Conservation (phyloP, 2,888 invertebrate species). For the Brachypalpus laphriformis region DNA sequence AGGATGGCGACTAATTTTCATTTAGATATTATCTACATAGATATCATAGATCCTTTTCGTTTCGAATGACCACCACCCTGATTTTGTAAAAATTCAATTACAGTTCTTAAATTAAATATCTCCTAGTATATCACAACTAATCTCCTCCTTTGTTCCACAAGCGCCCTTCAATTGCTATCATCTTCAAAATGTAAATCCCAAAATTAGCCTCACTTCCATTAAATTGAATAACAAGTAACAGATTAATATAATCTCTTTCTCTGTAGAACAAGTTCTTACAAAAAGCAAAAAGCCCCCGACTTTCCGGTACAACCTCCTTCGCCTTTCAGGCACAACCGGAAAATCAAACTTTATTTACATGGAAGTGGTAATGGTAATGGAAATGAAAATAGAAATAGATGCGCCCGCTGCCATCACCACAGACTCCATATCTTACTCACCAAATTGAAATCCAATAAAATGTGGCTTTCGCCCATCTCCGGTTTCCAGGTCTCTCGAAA, state of each 20-base stretch:
- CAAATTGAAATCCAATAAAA: slow-evolving; percentile 50
- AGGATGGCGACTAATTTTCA: no score
- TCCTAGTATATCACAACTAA: background rate
- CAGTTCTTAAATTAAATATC: background rate
- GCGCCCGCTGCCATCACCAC: background rate
- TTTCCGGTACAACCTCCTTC: background rate
- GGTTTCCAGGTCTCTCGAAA: no score
- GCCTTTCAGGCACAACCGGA: background rate
- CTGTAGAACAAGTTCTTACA: background rate
- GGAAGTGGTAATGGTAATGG: slow-evolving; percentile 19
- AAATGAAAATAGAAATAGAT: slow-evolving; percentile 36
- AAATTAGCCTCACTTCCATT: slow-evolving; percentile 17
- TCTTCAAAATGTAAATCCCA: slow-evolving; percentile 12
- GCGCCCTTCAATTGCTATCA: slow-evolving; percentile 6
- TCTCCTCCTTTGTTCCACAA: background rate
- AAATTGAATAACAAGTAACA: slow-evolving; percentile 38
- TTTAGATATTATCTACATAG: no score
- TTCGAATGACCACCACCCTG: background rate
- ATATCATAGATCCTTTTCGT: no score
- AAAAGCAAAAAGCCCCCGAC: background rate
- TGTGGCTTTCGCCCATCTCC: slow-evolving; percentile 17
- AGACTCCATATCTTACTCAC: background rate
- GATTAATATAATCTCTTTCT: slow-evolving; percentile 44
- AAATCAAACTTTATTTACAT: slow-evolving; percentile 43
- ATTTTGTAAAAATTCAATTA: background rate